These are phyloP conservation scores for Chiloscyllium plagiosum DNA, from an alignment of 2,113 vertebrate genomes.

Conservation along the genomic window DNA sequence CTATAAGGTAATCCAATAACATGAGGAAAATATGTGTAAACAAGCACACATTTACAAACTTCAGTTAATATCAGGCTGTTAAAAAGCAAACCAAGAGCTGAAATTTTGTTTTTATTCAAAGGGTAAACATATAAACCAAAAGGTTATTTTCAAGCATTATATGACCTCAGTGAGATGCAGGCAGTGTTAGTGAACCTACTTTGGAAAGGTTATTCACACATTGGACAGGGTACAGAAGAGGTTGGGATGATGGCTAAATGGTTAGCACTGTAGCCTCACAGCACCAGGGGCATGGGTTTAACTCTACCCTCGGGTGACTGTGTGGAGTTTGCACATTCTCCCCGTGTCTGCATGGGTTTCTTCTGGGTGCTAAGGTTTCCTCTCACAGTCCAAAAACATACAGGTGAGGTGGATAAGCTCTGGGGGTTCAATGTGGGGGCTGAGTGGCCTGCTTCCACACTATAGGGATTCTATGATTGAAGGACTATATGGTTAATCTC, in stretches of 20 bases:
- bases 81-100: not conserved
- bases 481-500: not conserved
- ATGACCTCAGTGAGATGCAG: not conserved
- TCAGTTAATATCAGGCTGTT: not conserved
- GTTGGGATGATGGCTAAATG: too few relatives aligned
- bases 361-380: not conserved
- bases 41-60: not conserved
- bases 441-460: too few relatives aligned
- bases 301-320: too few relatives aligned
- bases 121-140: not conserved
- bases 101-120: not conserved
- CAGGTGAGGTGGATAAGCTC: too few relatives aligned
- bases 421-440: too few relatives aligned
- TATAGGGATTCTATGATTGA: not conserved
- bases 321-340: not conserved
- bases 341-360: not conserved
- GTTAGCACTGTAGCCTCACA: too few relatives aligned
- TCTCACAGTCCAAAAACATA: too few relatives aligned
- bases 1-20: not conserved
- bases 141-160: not conserved
- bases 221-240: not conserved
- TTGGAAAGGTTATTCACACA: not conserved
- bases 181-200: not conserved
- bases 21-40: not conserved
- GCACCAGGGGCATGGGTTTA: too few relatives aligned